phyloP scores from a whole-genome alignment of 2,888 invertebrate species.

The Zhuqinia jingwanae region DNA sequence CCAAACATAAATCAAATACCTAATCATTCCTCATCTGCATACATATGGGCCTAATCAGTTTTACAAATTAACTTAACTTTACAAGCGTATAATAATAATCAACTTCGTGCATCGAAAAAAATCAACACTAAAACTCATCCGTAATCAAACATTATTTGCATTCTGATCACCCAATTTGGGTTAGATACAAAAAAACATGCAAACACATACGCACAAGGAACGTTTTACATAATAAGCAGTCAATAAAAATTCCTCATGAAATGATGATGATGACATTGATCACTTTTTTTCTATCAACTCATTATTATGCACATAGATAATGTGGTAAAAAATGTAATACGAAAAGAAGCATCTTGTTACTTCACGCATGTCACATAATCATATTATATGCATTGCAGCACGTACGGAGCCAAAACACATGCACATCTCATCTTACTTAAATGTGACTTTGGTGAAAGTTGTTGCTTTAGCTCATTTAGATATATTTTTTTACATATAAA shows the following conservation, averaged over 20 bases:
- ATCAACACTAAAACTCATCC: conserved; percentile 8
- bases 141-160: not conserved
- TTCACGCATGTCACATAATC: conserved; percentile 18
- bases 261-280: conserved; percentile 49
- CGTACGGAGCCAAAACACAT: conserved; percentile 5
- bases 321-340: conserved; percentile 6
- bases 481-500: conserved; percentile 15
- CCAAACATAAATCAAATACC: conserved; percentile 22
- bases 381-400: conserved; percentile 8
- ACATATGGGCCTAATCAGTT: conserved; percentile 27
- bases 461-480: conserved; percentile 28
- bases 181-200: conserved; percentile 8
- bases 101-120: conserved; percentile 49
- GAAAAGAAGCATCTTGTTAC: not conserved
- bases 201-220: not conserved
- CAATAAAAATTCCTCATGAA: conserved; percentile 36
- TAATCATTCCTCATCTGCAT: conserved; percentile 29
- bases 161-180: conserved; percentile 41
- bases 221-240: conserved; percentile 13
- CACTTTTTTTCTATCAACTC: conserved; percentile 17
- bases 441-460: conserved; percentile 51
- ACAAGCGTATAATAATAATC: conserved; percentile 37
- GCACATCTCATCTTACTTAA: not conserved
- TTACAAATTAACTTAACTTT: conserved; percentile 23
- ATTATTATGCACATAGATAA: conserved; percentile 55